Conservation (phyloP, 2,113 vertebrate species). For the Anser cygnoides region DNA sequence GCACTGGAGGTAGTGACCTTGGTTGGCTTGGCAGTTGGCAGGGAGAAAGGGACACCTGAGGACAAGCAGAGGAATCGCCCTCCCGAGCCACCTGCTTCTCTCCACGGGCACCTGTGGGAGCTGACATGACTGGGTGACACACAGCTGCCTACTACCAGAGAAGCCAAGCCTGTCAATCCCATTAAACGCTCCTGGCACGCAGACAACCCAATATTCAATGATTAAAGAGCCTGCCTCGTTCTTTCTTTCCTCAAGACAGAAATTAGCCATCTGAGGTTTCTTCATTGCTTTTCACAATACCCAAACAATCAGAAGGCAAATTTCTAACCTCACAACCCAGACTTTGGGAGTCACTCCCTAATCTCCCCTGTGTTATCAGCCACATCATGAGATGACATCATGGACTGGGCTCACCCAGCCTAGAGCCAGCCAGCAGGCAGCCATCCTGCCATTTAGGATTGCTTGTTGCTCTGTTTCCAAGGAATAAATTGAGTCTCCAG, state of each 20-base stretch:
- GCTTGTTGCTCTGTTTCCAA: neutral
- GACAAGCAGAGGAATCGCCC: fast-evolving
- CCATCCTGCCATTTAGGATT: neutral
- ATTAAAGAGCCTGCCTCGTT: neutral
- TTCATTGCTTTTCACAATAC: neutral
- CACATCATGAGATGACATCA: fast-evolving
- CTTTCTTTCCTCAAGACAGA: neutral
- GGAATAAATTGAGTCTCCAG: neutral
- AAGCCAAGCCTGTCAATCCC: neutral
- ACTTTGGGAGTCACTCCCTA: neutral
- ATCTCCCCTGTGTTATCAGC: neutral
- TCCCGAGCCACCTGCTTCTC: neutral
- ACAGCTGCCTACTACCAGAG: neutral
- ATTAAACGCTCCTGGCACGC: fast-evolving
- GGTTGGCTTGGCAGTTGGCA: neutral
- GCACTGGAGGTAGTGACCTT: neutral
- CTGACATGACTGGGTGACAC: too few species aligned
- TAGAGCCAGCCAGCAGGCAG: neutral
- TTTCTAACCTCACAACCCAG: neutral
- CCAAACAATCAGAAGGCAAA: neutral
- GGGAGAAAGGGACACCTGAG: neutral
- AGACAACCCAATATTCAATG: neutral
- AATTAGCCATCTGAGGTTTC: neutral
- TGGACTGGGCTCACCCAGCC: neutral
- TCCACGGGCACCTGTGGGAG: neutral